A percentile compares a stretch with the other conserved stretches of the same genome.
Conservation (phyloP, 2,797 vertebrate species). For the Eidolon dupreanum region DNA sequence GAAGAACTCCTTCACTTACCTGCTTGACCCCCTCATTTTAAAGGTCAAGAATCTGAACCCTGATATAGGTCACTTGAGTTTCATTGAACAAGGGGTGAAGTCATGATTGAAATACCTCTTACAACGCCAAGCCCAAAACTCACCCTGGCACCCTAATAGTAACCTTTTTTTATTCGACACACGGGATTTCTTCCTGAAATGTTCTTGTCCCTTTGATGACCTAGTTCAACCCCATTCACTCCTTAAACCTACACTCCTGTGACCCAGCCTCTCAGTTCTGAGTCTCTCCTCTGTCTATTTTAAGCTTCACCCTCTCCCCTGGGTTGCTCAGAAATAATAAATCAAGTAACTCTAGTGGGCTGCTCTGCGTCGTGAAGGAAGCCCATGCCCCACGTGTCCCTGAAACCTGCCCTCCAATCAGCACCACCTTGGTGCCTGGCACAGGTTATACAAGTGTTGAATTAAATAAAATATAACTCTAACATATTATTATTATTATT, state of each 20-base stretch:
- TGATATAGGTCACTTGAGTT: not conserved
- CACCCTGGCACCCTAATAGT: rapidly evolving
- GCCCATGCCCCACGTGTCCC: rapidly evolving
- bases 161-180: no score
- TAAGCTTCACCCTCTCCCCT: not conserved
- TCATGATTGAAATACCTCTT: not conserved
- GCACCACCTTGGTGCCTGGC: not conserved
- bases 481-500: not conserved
- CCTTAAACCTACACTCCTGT: not conserved
- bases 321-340: not conserved
- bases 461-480: not conserved
- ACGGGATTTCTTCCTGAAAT: not conserved
- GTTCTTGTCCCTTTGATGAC: not conserved
- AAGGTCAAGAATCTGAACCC: not conserved
- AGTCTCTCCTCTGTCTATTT: not conserved
- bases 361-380: not conserved
- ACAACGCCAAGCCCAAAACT: not conserved
- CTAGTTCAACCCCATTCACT: not conserved
- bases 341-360: no score
- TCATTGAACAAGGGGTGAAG: not conserved
- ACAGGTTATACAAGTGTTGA: not conserved
- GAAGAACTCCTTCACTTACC: not conserved
- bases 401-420: no score
- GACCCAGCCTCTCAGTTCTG: not conserved
- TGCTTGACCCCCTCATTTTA: not conserved